Evolutionary conservation across 2,113 vertebrate species (phyloP).

Genomic region (Daubentonia madagascariensis): DNA sequence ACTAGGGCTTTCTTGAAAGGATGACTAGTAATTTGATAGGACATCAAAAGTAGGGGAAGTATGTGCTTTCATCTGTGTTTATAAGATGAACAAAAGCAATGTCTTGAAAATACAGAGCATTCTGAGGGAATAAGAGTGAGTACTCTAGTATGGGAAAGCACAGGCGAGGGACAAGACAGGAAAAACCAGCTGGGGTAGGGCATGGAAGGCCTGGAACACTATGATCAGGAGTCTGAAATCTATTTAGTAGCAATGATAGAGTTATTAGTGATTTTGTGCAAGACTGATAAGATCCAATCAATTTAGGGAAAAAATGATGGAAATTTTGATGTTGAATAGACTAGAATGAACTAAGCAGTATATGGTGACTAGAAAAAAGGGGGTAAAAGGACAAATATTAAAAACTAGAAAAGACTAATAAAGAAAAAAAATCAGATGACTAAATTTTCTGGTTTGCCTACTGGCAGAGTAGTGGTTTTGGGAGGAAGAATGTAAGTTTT

Average conservation of each 20-base stretch:
- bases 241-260: neutral
- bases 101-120: neutral
- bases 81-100: neutral
- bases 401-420: neutral
- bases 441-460: conserved; percentile 29
- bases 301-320: neutral
- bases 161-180: neutral
- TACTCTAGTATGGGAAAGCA: neutral
- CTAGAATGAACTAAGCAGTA: neutral
- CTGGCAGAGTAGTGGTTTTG: neutral
- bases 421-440: neutral
- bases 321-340: neutral
- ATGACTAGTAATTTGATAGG: neutral
- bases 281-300: neutral
- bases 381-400: neutral
- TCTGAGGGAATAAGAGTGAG: neutral
- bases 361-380: neutral
- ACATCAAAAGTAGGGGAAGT: neutral
- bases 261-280: neutral
- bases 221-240: neutral
- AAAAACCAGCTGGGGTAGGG: neutral
- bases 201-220: neutral
- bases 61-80: neutral
- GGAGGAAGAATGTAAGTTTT: neutral
- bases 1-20: neutral